phyloP scores from a whole-genome alignment of 2,888 invertebrate species.

The Encarsia formosa region DNA sequence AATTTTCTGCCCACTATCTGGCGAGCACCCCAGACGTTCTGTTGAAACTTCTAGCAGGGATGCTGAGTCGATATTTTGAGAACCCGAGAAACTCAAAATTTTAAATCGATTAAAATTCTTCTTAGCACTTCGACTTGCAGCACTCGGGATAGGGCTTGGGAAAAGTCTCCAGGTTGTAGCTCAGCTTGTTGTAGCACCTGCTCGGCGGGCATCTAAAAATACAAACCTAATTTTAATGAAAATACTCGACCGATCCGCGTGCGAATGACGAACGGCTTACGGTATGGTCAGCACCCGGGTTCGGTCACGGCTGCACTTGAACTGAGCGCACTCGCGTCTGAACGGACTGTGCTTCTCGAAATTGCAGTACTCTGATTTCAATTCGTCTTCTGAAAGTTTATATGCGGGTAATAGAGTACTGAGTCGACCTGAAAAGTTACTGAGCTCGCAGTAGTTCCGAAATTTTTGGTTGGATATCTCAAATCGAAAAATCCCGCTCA shows the following conservation, averaged over 20 bases:
- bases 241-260: background rate
- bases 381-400: slow-evolving; percentile 5
- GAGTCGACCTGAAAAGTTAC: too few species aligned
- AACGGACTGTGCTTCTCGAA: slow-evolving; percentile 18
- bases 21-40: too few species aligned
- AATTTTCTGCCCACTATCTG: too few species aligned
- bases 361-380: slow-evolving; percentile 12
- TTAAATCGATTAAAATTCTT: too few species aligned
- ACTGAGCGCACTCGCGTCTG: slow-evolving; percentile 13
- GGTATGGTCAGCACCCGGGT: slow-evolving; percentile 4
- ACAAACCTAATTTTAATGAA: background rate
- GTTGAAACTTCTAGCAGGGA: too few species aligned
- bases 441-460: too few species aligned
- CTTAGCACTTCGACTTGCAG: slow-evolving; percentile 29
- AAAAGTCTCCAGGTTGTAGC: slow-evolving; percentile 21
- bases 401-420: too few species aligned
- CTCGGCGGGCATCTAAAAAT: slow-evolving; percentile 29
- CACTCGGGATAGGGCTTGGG: slow-evolving; percentile 31
- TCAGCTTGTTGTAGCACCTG: slow-evolving; percentile 17
- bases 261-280: too few species aligned
- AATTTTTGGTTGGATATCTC: too few species aligned
- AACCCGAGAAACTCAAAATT: too few species aligned
- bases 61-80: too few species aligned
- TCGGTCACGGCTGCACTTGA: slow-evolving; percentile 17
- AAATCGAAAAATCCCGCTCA: too few species aligned